These are phyloP conservation scores for Mylabris phalerata DNA, from an alignment of 1,140 invertebrate genomes.

Conservation along the genomic window DNA sequence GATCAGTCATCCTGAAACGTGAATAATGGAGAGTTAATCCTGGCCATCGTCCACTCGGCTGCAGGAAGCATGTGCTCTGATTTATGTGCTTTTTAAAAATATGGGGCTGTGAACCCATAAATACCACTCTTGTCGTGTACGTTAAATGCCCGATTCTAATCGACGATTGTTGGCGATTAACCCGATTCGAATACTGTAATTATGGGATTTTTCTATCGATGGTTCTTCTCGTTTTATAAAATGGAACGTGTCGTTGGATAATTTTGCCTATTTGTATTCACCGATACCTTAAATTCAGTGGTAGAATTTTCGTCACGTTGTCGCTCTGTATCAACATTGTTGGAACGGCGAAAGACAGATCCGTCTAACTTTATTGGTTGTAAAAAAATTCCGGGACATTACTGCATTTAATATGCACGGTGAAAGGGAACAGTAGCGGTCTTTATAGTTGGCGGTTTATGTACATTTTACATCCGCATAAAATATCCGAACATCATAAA, in stretches of 20 bases:
- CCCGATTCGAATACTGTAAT: slow-evolving; percentile 1
- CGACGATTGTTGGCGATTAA: neutral
- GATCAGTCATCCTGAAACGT: slow-evolving; percentile 17
- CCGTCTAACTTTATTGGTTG: neutral
- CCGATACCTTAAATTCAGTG: slow-evolving; percentile 10
- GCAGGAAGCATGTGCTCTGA: slow-evolving; percentile 24
- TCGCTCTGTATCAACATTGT: slow-evolving; percentile 16
- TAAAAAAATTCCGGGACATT: slow-evolving; percentile 17
- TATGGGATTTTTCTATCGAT: neutral
- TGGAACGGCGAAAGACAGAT: too few species aligned
- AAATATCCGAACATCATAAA: slow-evolving; percentile 18
- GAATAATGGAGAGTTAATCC: slow-evolving; percentile 35
- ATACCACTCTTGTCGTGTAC: slow-evolving; percentile 26
- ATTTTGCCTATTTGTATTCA: slow-evolving; percentile 14
- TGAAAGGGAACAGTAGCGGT: slow-evolving; percentile 7
- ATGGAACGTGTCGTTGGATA: neutral
- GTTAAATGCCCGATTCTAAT: slow-evolving; percentile 15
- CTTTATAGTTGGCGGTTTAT: slow-evolving; percentile 18
- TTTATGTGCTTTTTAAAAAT: slow-evolving; percentile 35
- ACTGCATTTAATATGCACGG: slow-evolving; percentile 20
- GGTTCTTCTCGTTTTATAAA: too few species aligned
- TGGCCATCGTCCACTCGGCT: slow-evolving; percentile 22
- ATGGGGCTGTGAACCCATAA: slow-evolving; percentile 28
- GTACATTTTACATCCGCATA: slow-evolving; percentile 19
- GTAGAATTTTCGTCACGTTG: slow-evolving; percentile 20